Base-by-base conservation (phyloP, 2,888 invertebrate species). In the Maniola hyperantus region DNA sequence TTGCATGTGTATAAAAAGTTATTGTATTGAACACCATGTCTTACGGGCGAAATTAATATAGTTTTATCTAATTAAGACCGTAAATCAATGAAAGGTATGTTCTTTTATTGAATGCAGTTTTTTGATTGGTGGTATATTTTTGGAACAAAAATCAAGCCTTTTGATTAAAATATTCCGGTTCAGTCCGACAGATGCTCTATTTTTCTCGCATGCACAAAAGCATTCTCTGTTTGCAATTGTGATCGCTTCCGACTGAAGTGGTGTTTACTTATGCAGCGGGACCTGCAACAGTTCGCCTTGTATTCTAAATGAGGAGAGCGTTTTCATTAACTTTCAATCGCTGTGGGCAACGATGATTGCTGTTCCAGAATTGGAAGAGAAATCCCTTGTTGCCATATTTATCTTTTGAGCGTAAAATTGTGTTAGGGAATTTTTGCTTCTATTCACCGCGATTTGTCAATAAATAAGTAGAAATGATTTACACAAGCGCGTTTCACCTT, bases 211-310 rank as follows among this genome's bases (percentile, higher is more conserved):
- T 33, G 58, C 51, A 65, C 58, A 42, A 63, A 54, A 55, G 15
- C 36, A 18, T 54, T 67, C 51, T 65, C 36, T 60, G 61, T 66
- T 66, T 61, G 65, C 55, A 66, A 48, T 60, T 58, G 64, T 68
- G 65, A 69, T 68, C 60, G 66, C 58, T 68, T 65, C 65, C 62
- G 60, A 61, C 59, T 66, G 63, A n/a, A 70, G 54, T 63, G 39
- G 62, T 65, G 65, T 67, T 70, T 67, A 69, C 62, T 60, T 61
- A 50, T 50, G 50, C 61, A 61, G 50, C 18, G 36, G 34, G 18
- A 60, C 18, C 34, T 34, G 60, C 48, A 59, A 59, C 60, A n/a
- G 50, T 39, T 34, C 34, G 50, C 20, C 20, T 36, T 61, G 50
- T 61, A 34, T 61, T 61, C 36, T 36, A 51, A 39, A 18, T 51